Percentiles rank a stretch among this genome's conserved stretches.
These are phyloP conservation scores for Boulengeromyrus knoepffleri DNA, from an alignment of 2,113 vertebrate species.

Conservation along the genomic window DNA sequence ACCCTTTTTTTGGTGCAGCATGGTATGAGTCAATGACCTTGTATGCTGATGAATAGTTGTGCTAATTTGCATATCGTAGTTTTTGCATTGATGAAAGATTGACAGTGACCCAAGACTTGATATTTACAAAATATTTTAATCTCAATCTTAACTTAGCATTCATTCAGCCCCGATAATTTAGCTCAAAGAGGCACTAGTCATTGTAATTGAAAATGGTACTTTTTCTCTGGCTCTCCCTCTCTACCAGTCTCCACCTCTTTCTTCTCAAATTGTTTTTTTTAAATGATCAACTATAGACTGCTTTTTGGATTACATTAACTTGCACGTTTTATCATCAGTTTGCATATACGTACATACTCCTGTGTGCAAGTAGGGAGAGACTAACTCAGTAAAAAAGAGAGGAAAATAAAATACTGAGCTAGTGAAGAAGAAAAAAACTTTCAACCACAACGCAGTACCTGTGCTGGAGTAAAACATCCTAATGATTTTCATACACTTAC, in stretches of 20 bases:
- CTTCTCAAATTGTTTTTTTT: not conserved
- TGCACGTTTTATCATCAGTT: not conserved
- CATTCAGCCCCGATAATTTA: not conserved
- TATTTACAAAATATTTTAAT: not conserved
- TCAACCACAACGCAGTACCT: not conserved
- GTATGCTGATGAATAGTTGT: not conserved
- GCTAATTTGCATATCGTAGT: not conserved
- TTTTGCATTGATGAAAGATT: not conserved
- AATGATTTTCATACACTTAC: not conserved
- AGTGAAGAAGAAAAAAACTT: not conserved
- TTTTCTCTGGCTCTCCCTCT: not conserved
- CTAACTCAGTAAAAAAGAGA: not conserved
- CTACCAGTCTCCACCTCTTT: not conserved
- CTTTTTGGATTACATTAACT: not conserved
- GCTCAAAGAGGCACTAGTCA: not conserved
- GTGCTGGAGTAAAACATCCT: not conserved
- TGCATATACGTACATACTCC: not conserved
- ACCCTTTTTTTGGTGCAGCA: not conserved
- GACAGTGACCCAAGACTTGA: not conserved
- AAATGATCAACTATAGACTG: not conserved
- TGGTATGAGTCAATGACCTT: no score
- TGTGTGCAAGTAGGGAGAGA: not conserved
- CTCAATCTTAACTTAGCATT: not conserved
- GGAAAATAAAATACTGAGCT: not conserved
- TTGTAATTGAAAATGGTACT: not conserved